Percentiles rank a stretch among this genome's conserved stretches.
Conservation (phyloP, 2,888 invertebrate genomes). For the Strigamia crassipes region DNA sequence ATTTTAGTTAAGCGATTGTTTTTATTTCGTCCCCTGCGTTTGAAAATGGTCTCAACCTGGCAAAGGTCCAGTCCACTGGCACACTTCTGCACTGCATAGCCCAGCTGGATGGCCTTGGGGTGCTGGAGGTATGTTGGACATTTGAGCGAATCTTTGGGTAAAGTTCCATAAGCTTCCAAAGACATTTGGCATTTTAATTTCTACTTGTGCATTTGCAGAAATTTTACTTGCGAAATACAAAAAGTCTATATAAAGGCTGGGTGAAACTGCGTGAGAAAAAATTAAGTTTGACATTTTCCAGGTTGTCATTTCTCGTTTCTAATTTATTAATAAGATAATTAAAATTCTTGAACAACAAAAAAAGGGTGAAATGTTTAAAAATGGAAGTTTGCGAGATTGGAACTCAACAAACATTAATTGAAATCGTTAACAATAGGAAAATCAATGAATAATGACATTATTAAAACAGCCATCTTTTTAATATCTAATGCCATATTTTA, state of each 20-base stretch:
- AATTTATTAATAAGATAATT: conserved; percentile 10
- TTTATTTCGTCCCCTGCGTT: neutral
- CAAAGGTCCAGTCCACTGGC: conserved; percentile 10
- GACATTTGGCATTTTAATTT: neutral
- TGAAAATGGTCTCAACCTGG: conserved; percentile 4
- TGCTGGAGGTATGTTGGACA: neutral
- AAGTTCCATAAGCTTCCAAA: neutral
- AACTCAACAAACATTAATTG: too few relatives aligned
- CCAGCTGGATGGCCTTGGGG: conserved; percentile 10
- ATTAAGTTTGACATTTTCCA: neutral
- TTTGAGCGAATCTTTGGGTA: conserved; percentile 3
- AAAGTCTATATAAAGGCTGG: neutral
- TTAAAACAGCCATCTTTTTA: too few relatives aligned
- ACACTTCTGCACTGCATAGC: neutral
- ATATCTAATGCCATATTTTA: too few relatives aligned
- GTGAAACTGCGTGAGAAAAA: neutral
- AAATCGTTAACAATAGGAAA: too few relatives aligned
- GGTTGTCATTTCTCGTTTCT: neutral
- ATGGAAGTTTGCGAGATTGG: neutral
- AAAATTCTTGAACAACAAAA: neutral
- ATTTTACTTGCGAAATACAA: neutral
- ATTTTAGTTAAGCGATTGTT: neutral
- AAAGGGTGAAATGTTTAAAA: neutral
- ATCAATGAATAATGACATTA: too few relatives aligned
- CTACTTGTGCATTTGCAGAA: neutral